Evolutionary conservation across 2,797 vertebrate species (phyloP), one percentile per base, ranked within the genome.

Genomic region (Aulostomus chinensis): DNA sequence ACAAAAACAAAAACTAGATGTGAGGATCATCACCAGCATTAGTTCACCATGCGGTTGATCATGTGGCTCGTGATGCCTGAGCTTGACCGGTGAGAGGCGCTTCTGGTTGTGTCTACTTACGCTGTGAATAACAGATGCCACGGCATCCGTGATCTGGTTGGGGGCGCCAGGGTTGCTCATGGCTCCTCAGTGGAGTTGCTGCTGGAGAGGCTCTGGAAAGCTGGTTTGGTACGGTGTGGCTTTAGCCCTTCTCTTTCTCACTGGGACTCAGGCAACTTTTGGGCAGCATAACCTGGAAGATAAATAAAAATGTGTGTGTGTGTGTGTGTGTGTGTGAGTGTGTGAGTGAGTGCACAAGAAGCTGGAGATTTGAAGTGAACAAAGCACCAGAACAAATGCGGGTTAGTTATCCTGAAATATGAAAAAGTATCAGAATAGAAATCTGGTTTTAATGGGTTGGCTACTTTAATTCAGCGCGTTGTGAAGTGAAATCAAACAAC

Each of bases 171-270:
- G 80, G 73, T 79, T 80, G 75, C 85, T 91, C 91, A 92, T 92
- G 78, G 78, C 80, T 86, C 75, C 31, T 41, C 68, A 24, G 45
- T 61, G 55, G 69, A 74, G 60, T 59, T 8, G 61, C 58, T 70
- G 70, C 50, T 29, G 57, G 63, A 54, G 65, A 70, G 59, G 54
- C 5, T 56, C 22, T 40, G 75, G 68, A 63, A 59, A 79, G 73
- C 74, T 80, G 67, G 53, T 50, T 15, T 18, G 67, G 66, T 68
- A 58, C 9, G 28, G 56, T 75, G 75, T 2, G 71, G 73, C 83
- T 87, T 91, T 91, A 92, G 84, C 91, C 91, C 84, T 92, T 92
- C 79, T 92, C 91, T 90, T 91, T 91, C 89, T 91, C 91, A 57
- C 88, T 89, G 79, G 83, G 89, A 90, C 90, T 92, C 84, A 91